Base-by-base conservation (phyloP, 2,113 vertebrate genomes). In the Lophius piscatorius region DNA sequence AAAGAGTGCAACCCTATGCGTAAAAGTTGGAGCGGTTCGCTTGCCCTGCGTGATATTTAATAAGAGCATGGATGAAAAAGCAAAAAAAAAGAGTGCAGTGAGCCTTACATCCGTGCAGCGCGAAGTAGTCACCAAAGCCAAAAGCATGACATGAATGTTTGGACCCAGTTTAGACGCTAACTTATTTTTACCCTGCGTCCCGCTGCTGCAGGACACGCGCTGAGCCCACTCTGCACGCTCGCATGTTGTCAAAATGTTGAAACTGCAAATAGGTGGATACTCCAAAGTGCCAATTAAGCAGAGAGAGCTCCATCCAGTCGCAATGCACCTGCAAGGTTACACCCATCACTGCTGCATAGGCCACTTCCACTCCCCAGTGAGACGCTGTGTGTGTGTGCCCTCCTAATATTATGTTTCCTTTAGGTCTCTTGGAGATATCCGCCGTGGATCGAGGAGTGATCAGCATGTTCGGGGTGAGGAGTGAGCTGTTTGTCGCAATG, bases 381-480 rank as follows among this genome's bases (percentile, higher is more conserved):
- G n/a, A 5, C 16, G 10, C 7, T 20, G 20, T 18, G 3, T n/a
- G 28, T 29, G 28, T 29, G 18, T 29, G 13, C 48, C 8, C 31
- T 8, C 47, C 34, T 75, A 70, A 78, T 67, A 17, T 2, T 70
- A 0, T 84, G 54, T 83, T 13, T 80, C 38, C 2, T 67, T 4
- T 17, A 89, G 96, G 95, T 92, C 89, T 98, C 17, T 91, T 98
- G 81, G 95, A 98, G 90, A 94, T 98, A 84, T 98, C 96, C 79
- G 94, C 95, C 3, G 95, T 98, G 90, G 93, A 96, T 58, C 90
- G 95, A 89, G 97, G 96, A 17, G 93, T 98, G 76, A 94, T 99
- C 81, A 98, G 94, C 84, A 82, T 99, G 80, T 96, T 92, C 45
- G 97, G 95, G 13, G 91, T 98, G 85, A 94, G 81, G 84, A 95